Evolutionary conservation across 2,113 vertebrate genomes (phyloP), one percentile per base, ranked within the genome.

Genomic region (Sprattus sprattus): DNA sequence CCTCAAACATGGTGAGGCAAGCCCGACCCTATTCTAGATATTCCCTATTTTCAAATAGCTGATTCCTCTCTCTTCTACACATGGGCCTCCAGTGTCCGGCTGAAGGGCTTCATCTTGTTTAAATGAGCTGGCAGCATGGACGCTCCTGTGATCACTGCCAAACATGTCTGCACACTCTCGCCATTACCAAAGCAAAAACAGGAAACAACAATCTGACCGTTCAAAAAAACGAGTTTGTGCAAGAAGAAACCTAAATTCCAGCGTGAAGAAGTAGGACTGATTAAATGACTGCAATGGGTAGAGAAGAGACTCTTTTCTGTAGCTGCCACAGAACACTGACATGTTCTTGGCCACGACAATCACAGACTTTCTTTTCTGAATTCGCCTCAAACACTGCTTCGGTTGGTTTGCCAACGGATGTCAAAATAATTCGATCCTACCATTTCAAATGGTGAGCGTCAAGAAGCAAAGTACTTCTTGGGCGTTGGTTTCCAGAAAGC

Each of bases 141-240:
- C 7, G n/a, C 71, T 3, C 4, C 32, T 10, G 13, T 32, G 28
- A 32, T 44, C 28, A 32, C 45, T 57, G 71, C 44, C 20, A 71
- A 81, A 60, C 81, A 46, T 18, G 10, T 15, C 60, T 49, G 47
- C 8, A 32, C 44, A 45, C 46, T n/a, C 50, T 71, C 46, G 18
- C 85, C 46, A 89, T 89, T 86, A 71, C 82, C 82, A 85, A 90
- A 86, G 80, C 87, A 90, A 91, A 90, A 87, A 50, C 32, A 44
- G 86, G 82, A 67, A 86, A 86, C 85, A 88, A 87, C 84, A 89
- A 89, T 87, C 54, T 45, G 83, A 87, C 87, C 85, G 81, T 89
- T 92, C 75, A 88, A 86, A 86, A 83, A 89, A 89, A 89, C 84
- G 9, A 86, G 81, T 90, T 89, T 88, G 81, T 71, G 7, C 57